Conservation (phyloP, 1,140 invertebrate genomes). For the Zaprionus vittiger region DNA sequence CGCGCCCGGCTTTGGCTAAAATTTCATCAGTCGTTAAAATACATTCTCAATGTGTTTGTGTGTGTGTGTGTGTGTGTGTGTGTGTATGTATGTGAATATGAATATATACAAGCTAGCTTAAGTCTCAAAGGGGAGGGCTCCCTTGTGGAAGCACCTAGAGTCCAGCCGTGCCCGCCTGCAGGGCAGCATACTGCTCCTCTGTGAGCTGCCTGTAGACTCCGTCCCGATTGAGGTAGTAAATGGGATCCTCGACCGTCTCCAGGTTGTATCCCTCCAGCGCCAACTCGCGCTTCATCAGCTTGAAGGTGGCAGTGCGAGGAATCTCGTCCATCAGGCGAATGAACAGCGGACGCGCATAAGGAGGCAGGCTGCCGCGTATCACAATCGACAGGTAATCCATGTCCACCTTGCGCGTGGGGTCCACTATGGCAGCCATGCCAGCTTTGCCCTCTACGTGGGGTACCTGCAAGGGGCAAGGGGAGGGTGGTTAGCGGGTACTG, state of each 20-base stretch:
- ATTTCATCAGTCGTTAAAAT: conserved; percentile 69
- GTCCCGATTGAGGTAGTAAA: conserved; percentile 90
- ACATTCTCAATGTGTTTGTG: conserved; percentile 21
- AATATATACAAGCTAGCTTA: conserved; percentile 33
- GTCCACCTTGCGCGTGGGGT: conserved; percentile 89
- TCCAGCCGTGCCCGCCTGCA: conserved; percentile 87
- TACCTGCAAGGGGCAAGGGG: conserved; percentile 85
- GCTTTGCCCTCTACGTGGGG: conserved; percentile 95
- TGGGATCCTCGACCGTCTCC: conserved; percentile 87
- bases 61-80: conserved; percentile 10
- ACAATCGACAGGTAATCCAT: conserved; percentile 87
- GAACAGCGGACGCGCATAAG: conserved; percentile 95
- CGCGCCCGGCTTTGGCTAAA: conserved; percentile 62
- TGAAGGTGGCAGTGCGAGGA: conserved; percentile 96
- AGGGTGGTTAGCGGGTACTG: not conserved
- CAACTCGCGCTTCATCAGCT: conserved; percentile 94
- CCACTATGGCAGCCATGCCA: conserved; percentile 97
- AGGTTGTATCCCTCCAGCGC: conserved; percentile 91
- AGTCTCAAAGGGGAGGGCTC: conserved; percentile 2
- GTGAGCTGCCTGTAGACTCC: conserved; percentile 88
- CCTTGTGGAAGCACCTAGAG: conserved; percentile 81
- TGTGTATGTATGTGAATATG: not conserved
- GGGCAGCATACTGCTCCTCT: conserved; percentile 88
- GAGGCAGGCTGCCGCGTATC: conserved; percentile 89
- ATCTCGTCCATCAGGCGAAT: conserved; percentile 91